Percentiles rank a stretch among this genome's conserved stretches.
Conservation (phyloP, 1,140 invertebrate genomes). For the Leguminivora glycinivorella region DNA sequence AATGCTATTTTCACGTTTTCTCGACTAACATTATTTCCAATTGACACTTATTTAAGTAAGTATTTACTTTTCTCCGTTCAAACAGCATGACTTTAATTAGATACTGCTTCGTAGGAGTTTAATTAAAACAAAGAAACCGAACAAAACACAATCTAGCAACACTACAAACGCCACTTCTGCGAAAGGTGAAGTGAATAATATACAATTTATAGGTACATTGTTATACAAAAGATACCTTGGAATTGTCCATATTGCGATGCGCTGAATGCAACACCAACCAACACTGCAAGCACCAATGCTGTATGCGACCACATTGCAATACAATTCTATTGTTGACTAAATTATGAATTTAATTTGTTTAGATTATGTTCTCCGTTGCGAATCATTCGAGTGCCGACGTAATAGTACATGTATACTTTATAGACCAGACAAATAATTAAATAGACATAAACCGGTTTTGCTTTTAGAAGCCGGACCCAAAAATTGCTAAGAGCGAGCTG, state of each 20-base stretch:
- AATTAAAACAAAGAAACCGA: too few relatives aligned
- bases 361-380: neutral
- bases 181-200: too few relatives aligned
- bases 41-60: too few relatives aligned
- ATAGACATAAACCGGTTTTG: conserved; percentile 21
- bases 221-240: neutral
- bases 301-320: neutral
- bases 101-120: too few relatives aligned
- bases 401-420: neutral
- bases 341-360: neutral
- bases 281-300: neutral
- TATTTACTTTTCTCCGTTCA: too few relatives aligned
- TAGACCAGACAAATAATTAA: neutral
- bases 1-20: too few relatives aligned
- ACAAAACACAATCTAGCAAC: too few relatives aligned
- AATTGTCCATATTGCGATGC: neutral
- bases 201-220: too few relatives aligned
- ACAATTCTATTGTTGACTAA: neutral
- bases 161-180: too few relatives aligned
- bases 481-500: neutral
- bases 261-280: neutral
- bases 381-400: neutral
- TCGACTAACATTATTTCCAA: too few relatives aligned
- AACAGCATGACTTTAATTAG: too few relatives aligned
- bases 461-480: neutral